phyloP scores from a whole-genome alignment of 2,797 vertebrate species.

The Gorsachius magnificus region DNA sequence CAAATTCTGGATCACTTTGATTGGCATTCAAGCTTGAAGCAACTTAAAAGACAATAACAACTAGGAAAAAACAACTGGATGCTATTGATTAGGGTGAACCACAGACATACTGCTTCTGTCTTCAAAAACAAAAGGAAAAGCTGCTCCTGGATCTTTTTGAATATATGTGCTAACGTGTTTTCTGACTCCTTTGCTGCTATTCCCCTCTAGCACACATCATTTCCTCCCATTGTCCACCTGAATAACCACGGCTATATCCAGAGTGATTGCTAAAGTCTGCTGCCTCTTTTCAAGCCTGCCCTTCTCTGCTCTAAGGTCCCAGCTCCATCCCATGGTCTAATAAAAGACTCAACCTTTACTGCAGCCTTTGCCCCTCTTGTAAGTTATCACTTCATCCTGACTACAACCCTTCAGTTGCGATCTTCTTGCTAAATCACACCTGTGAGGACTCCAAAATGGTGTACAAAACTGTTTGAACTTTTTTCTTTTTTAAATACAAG shows the following conservation, averaged over 20 bases:
- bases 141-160: background rate
- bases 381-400: background rate
- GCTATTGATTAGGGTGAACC: background rate
- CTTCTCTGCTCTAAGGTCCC: background rate
- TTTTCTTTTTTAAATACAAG: background rate
- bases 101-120: background rate
- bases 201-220: background rate
- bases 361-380: background rate
- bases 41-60: background rate
- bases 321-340: background rate
- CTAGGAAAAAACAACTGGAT: background rate
- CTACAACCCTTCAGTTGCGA: background rate
- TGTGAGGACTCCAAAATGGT: background rate
- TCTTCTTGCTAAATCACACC: background rate
- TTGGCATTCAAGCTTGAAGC: background rate
- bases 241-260: background rate
- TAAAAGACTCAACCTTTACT: background rate
- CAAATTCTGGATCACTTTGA: background rate
- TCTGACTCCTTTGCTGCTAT: background rate
- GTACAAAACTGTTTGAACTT: background rate
- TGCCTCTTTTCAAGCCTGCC: background rate
- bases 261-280: background rate
- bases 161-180: background rate
- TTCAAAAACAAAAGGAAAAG: background rate
- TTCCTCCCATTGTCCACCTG: background rate